Conservation (phyloP, 2,113 vertebrate genomes). For the Mobula birostris region DNA sequence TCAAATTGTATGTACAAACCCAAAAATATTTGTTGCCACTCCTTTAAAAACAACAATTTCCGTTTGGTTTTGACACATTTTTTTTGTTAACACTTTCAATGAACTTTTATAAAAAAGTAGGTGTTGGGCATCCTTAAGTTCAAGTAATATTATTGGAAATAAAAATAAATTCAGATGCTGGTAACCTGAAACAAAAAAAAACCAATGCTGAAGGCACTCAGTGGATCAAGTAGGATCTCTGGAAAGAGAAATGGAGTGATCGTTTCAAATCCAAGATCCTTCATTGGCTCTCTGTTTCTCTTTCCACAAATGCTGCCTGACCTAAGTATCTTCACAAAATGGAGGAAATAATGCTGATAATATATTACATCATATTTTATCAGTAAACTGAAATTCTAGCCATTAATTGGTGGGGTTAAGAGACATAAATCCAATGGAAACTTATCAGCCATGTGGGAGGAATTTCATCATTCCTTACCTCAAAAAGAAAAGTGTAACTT, state of each 20-base stretch:
- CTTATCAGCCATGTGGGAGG: not conserved
- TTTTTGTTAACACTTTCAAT: not conserved
- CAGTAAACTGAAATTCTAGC: conserved; percentile 1
- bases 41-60: conserved; percentile 3
- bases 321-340: not conserved
- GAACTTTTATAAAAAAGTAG: not conserved
- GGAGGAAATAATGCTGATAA: not conserved
- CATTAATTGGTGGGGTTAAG: not conserved
- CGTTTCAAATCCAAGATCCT: too few relatives aligned
- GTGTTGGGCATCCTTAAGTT: too few relatives aligned
- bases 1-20: not conserved
- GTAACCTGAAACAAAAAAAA: too few relatives aligned
- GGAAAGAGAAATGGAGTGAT: too few relatives aligned
- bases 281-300: too few relatives aligned
- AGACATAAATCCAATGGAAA: not conserved
- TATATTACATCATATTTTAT: not conserved
- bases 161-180: too few relatives aligned
- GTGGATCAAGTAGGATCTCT: too few relatives aligned
- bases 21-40: not conserved
- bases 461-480: not conserved
- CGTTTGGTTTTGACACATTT: not conserved
- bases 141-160: too few relatives aligned
- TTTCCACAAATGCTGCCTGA: not conserved
- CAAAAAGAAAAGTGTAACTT: not conserved
- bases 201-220: too few relatives aligned